A percentile compares a stretch with the other conserved stretches of the same genome.
Evolutionary conservation across 2,888 invertebrate species (phyloP).

Genomic region (Dorcus parallelipipedus): DNA sequence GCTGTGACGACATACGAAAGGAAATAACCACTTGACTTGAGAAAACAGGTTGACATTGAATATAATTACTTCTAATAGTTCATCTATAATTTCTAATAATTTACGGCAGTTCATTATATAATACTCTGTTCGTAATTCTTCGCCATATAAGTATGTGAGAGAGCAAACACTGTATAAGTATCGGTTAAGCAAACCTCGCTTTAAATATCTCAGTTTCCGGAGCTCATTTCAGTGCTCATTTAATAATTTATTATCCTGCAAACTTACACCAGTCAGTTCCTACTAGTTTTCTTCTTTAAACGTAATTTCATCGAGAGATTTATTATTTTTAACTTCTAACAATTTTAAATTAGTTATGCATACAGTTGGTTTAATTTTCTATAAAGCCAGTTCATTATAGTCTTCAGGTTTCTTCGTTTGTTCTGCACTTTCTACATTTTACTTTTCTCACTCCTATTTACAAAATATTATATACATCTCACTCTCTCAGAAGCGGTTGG

Average conservation of each 20-base stretch:
- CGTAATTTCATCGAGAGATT: not conserved
- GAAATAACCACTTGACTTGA: constrained; percentile 1
- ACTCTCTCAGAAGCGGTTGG: no score
- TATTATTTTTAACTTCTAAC: not conserved
- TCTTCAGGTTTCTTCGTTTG: no score
- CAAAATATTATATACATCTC: no score
- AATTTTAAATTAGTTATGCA: not conserved
- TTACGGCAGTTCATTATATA: not conserved
- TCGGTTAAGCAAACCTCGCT: no score
- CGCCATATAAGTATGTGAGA: not conserved
- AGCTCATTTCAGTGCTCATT: not conserved
- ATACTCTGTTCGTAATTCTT: not conserved
- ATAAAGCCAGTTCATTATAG: no score
- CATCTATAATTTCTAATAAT: not conserved
- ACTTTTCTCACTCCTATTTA: no score
- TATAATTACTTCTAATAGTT: constrained; percentile 1
- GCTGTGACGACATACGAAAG: not conserved
- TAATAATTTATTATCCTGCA: not conserved
- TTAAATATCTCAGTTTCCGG: no score
- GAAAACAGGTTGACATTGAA: constrained; percentile 1
- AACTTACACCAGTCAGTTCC: not conserved
- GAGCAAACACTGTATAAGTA: no score
- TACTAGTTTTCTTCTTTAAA: not conserved
- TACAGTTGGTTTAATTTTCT: no score
- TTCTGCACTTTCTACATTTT: no score